These are phyloP conservation scores for Acropora tenuis DNA, from an alignment of 64 coral and sea anemone genomes.

Conservation along the genomic window DNA sequence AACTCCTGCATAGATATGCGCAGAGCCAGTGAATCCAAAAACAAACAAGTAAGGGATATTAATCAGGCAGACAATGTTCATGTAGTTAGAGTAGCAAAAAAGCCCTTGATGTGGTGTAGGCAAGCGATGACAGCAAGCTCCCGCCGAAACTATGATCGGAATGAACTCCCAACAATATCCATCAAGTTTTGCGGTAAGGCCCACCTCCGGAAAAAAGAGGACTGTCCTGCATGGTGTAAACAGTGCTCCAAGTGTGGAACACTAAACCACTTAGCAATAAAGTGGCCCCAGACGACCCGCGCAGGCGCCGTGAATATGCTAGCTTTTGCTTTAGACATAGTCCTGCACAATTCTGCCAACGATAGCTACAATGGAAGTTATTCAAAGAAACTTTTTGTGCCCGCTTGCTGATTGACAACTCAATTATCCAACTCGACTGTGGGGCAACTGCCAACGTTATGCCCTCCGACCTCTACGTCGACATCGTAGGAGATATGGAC, in stretches of 20 bases:
- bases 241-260: conserved; percentile 22
- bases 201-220: conserved; percentile 37
- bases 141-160: not conserved
- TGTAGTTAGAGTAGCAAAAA: conserved; percentile 29
- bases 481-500: not conserved
- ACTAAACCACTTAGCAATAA: conserved; percentile 29
- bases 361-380: not conserved
- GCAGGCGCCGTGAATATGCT: conserved; percentile 24
- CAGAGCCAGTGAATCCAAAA: conserved; percentile 37
- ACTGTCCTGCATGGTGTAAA: conserved; percentile 51
- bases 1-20: conserved; percentile 67
- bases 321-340: not conserved
- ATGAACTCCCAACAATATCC: not conserved
- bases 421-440: not conserved
- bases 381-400: conserved; percentile 46
- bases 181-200: not conserved
- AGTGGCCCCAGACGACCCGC: conserved; percentile 11
- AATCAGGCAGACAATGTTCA: conserved; percentile 46
- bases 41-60: conserved; percentile 58
- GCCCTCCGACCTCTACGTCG: conserved; percentile 27
- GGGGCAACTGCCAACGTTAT: conserved; percentile 43
- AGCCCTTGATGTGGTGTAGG: conserved; percentile 17
- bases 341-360: conserved; percentile 22
- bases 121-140: conserved; percentile 9
- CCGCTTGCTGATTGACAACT: conserved; percentile 1